Evolutionary conservation across 2,797 vertebrate genomes (phyloP), one percentile per base, ranked within the genome.

Genomic region (Petrocephalus schoutedeni): DNA sequence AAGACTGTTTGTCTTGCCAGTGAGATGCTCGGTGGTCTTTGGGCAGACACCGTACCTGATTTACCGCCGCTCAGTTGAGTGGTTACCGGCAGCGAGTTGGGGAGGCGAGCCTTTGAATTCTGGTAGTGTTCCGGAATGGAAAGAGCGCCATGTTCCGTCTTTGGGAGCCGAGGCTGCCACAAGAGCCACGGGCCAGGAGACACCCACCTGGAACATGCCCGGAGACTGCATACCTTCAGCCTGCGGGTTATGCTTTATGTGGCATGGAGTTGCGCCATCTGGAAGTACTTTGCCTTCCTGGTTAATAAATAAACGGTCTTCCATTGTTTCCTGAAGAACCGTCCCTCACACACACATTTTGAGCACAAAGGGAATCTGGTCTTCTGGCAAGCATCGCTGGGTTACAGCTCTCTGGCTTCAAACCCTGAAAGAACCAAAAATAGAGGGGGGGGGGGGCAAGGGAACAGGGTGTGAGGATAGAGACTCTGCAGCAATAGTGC

Each of bases 351-450:
- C 19, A 49, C 41, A 80, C n/a, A 19, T 49, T 45, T 21, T 49
- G 41, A n/a, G 74, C 74, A 80, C 41, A 80, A 45, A 49, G 74
- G 74, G 74, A 80, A 80, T 80, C 41, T n/a, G 16, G 74, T 21
- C 49, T 80, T n/a, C 41, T 80, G 74, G 36, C 71, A 8, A 45
- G 71, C 19, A 77, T 77, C 14, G 41, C 49, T 4, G 41, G 41
- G 74, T 49, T 80, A 49, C 74, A 80, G 36, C 41, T 92, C 58
- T 88, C 93, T 92, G 94, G 92, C 88, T 87, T 90, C 90, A 71
- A 92, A 93, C 93, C 89, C 94, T 93, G 92, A 94, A 94, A 93
- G 92, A 90, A 91, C 87, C 89, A 88, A 87, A 41, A 49, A n/a
- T 0, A 8, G 16, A 77, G 36, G 58, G 36, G 2, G 1, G 36